Conservation (phyloP, 2,797 vertebrate species). For the Thunnus albacares region DNA sequence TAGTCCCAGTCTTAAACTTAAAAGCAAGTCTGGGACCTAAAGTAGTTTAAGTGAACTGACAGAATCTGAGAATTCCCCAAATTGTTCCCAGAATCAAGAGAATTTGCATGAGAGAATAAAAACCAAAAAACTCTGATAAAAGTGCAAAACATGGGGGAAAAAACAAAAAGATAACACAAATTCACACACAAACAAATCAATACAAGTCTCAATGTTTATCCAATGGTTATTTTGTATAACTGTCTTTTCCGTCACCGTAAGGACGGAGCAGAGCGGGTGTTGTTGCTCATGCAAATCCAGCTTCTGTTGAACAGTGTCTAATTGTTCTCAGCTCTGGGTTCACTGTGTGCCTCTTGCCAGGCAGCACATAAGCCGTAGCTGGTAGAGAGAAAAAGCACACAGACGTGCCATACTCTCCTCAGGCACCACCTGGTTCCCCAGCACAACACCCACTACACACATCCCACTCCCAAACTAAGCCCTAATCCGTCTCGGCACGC, state of each 20-base stretch:
- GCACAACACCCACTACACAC: conserved; percentile 61
- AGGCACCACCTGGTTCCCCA: conserved; percentile 68
- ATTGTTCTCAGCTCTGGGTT: conserved; percentile 75
- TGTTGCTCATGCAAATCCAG: conserved; percentile 80
- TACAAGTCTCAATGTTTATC: conserved; percentile 2
- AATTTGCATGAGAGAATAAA: conserved; percentile 11
- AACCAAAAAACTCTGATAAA: neutral
- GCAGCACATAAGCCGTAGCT: conserved; percentile 39
- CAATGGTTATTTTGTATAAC: conserved; percentile 40
- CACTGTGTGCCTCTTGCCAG: conserved; percentile 65
- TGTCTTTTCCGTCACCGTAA: conserved; percentile 40
- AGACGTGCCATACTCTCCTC: conserved; percentile 66
- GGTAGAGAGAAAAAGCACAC: conserved; percentile 36
- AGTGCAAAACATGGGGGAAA: conserved; percentile 8
- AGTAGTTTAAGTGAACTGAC: conserved; percentile 1
- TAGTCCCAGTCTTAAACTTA: too few relatives aligned
- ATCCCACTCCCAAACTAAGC: conserved; percentile 65
- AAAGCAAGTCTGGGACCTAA: neutral
- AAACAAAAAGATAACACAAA: neutral
- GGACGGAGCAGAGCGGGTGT: conserved; percentile 23
- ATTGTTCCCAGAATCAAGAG: neutral
- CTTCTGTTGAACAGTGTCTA: conserved; percentile 67
- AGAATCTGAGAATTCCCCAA: conserved; percentile 35
- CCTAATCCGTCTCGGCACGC: conserved; percentile 75
- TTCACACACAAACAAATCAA: conserved; percentile 28